phyloP scores from a whole-genome alignment of 53 echinoderm and acorn worm species.

The Temnopleurus reevesii region DNA sequence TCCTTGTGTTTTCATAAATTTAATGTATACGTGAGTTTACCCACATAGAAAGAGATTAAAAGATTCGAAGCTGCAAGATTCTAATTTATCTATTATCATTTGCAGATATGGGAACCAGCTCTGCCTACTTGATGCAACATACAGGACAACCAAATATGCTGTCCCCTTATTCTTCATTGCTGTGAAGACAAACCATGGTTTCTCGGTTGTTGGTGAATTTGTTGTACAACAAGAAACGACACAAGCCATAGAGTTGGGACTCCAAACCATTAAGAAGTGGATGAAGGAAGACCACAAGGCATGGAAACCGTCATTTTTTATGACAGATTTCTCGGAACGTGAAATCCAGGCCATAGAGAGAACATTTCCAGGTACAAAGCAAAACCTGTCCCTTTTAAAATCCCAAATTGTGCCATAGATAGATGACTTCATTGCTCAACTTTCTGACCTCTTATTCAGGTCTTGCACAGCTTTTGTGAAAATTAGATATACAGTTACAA shows the following conservation, averaged over 20 bases:
- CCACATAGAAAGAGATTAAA: too few relatives aligned
- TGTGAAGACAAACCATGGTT: conserved; percentile 28
- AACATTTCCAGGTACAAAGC: conserved; percentile 58
- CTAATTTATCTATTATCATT: background rate
- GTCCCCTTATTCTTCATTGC: conserved; percentile 39
- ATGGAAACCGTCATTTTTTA: conserved; percentile 28
- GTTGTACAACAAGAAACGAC: background rate
- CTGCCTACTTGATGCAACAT: conserved; percentile 6
- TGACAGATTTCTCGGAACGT: conserved; percentile 51
- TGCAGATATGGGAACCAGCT: conserved; percentile 36
- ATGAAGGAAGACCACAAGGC: background rate
- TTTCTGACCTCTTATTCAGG: too few relatives aligned
- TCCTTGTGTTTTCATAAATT: too few relatives aligned
- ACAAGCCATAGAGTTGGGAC: background rate
- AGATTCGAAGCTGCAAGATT: too few relatives aligned
- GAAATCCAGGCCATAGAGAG: conserved; percentile 32
- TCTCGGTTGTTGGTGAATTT: conserved; percentile 16
- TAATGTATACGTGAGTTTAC: too few relatives aligned
- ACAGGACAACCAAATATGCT: background rate
- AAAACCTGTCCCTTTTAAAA: too few relatives aligned
- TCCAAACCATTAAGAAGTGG: background rate
- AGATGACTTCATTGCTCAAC: too few relatives aligned
- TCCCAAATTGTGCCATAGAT: too few relatives aligned
- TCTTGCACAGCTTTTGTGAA: too few relatives aligned
- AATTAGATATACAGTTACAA: too few relatives aligned